phyloP scores from a whole-genome alignment of 2,888 invertebrate species.

The Fragum sueziense region DNA sequence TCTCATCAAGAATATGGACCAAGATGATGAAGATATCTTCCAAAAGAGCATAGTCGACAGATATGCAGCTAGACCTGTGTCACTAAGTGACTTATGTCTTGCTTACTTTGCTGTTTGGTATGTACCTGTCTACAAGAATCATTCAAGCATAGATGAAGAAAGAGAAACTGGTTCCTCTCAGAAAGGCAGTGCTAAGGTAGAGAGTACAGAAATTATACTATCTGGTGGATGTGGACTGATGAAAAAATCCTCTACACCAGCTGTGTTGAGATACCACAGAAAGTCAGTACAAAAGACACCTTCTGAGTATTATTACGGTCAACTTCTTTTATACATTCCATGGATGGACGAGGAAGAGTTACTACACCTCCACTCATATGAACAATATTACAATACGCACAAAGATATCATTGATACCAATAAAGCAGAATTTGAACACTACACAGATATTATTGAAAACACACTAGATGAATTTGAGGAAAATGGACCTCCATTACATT shows the following conservation, averaged over 20 bases:
- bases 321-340: constrained; percentile 37
- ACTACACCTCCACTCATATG: constrained; percentile 3
- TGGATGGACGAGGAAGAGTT: constrained; percentile 32
- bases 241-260: constrained; percentile 29
- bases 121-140: background rate
- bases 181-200: too few species aligned
- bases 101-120: constrained; percentile 41
- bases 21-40: constrained; percentile 40
- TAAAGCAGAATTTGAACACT: constrained; percentile 26
- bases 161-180: too few species aligned
- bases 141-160: background rate
- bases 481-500: constrained; percentile 32
- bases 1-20: constrained; percentile 38
- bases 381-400: constrained; percentile 20
- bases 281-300: constrained; percentile 28
- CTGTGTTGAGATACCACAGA: constrained; percentile 43
- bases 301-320: constrained; percentile 34
- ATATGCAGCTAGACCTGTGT: constrained; percentile 25
- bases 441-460: constrained; percentile 9
- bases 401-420: constrained; percentile 17
- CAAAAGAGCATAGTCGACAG: constrained; percentile 31
- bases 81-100: constrained; percentile 27
- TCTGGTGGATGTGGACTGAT: constrained; percentile 35
- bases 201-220: constrained; percentile 10
- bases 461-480: constrained; percentile 33